Base-by-base conservation (phyloP, 1,140 invertebrate genomes). In the Calliphora vicina region DNA sequence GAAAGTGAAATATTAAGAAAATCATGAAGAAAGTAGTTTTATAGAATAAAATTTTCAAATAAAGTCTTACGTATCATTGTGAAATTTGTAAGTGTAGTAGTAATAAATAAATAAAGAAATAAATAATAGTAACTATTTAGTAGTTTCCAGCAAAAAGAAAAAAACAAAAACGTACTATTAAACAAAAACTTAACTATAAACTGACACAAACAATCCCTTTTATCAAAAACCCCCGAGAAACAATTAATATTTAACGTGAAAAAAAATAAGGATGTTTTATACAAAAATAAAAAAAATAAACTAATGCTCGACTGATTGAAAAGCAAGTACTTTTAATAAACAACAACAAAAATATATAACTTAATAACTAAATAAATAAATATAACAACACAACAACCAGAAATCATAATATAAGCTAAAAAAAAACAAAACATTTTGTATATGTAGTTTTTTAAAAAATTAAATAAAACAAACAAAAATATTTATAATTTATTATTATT, bases 301-400 rank as follows among this genome's bases (percentile, higher is more conserved):
- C 87, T 88, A 88, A 85, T 90, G 89, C 89, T 90, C 89, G 89
- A 90, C 89, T 88, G 88, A 88, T 86, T 87, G 89, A 90, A 90
- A 83, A 78, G 74, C 35, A 78, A 74, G 72, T 74, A 80, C 78
- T 80, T 80, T 80, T 26, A 25, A 81, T 27, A 61, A 17, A 35
- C 10, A 45, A 80, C n/a, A n/a, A n/a, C n/a, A n/a, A n/a, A n/a
- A n/a, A n/a, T n/a, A n/a, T n/a, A n/a, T n/a, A n/a, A n/a, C n/a
- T n/a, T 13, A 81, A 81, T 29, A 80, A 83, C n/a, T n/a, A 23
- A 81, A 81, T 74, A 74, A 71, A 20, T 25, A 82, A 35, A 29
- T 50, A 81, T 50, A 50, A 81, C 10, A 81, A 74, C 0, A 35
- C 10, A 35, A 35, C 4, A 35, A 35, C 0, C 35, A 81, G 72